Evolutionary conservation across 2,888 invertebrate genomes (phyloP), one percentile per base, ranked within the genome.

Genomic region (Cistogaster globosa): DNA sequence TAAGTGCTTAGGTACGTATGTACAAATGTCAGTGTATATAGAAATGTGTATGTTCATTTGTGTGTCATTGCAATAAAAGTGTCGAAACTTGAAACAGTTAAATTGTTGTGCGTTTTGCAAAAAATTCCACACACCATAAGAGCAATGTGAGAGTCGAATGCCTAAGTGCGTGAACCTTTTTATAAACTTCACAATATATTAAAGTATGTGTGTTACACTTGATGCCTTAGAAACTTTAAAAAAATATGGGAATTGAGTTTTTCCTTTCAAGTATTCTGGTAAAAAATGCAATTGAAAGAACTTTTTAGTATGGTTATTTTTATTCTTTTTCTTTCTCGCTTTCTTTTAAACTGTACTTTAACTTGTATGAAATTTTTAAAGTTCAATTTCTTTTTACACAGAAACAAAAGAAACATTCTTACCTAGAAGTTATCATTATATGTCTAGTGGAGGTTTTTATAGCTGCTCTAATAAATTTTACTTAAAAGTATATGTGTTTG

Each of bases 251-350:
- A 16, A n/a, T 48, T 48, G 16, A 14, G 45, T 16, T 48, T 48
- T 48, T 14, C 26, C 11, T 76, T 60, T 45, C 38, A 42, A 76
- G 48, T 68, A 72, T 72, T 81, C 77, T 77, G 32, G 77, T 68
- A 71, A 77, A 77, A 84, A 84, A 74, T 84, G 76, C 80, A 84
- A 84, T 84, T 81, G 84, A 84, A 77, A 80, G 67, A 74, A 77
- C 20, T 81, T 75, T 81, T 65, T 63, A 76, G 26, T 57, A 67
- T 36, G 42, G 53, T 65, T 65, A 8, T 60, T 57, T 45, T 48
- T 20, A 16, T 48, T 57, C 32, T 63, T 72, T 58, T 68, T 38
- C 3, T 53, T 58, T 60, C 55, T 26, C 51, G 12, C 38, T 18
- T 2, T 76, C 1, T 20, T 53, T 38, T 6, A 5, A 2, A 38